Evolutionary conservation across 92 coral and sea anemone genomes (phyloP).

Genomic region (Porites cylindrica): DNA sequence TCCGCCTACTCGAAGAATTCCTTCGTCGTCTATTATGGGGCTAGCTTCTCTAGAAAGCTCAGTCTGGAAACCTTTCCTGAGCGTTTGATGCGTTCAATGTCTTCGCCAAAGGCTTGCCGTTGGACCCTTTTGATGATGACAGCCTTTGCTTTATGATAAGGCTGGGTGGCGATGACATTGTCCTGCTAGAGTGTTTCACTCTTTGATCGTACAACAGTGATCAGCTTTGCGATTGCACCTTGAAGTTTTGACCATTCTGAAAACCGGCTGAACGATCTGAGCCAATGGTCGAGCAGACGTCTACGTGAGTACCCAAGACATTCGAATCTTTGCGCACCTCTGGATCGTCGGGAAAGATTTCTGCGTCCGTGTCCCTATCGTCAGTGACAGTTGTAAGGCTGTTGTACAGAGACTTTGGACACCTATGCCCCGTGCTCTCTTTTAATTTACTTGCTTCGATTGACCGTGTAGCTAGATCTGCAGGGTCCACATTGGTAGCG

Average conservation of each 20-base stretch:
- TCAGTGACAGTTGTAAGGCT: conserved; percentile 5
- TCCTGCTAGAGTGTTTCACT: neutral
- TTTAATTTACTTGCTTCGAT: conserved; percentile 46
- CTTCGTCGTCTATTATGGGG: conserved; percentile 39
- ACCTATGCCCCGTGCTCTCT: conserved; percentile 52
- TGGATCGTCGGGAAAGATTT: conserved; percentile 25
- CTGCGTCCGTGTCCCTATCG: conserved; percentile 8
- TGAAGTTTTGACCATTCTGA: neutral
- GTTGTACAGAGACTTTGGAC: conserved; percentile 53
- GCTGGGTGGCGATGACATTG: neutral
- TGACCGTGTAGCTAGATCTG: conserved; percentile 66
- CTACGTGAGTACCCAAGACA: conserved; percentile 27
- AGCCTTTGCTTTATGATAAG: conserved; percentile 18
- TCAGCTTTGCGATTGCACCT: conserved; percentile 31
- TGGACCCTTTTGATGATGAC: conserved; percentile 38
- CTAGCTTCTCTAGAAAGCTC: conserved; percentile 30
- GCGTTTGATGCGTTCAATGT: neutral
- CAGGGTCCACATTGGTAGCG: conserved; percentile 59
- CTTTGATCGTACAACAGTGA: neutral
- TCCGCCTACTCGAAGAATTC: conserved; percentile 56
- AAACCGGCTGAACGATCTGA: neutral
- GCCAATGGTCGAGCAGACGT: neutral
- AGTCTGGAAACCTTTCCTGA: conserved; percentile 29
- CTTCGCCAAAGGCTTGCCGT: conserved; percentile 27
- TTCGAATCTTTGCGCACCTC: conserved; percentile 43